These are phyloP conservation scores for Latrodectus hesperus DNA, from an alignment of 2,888 invertebrate species.

Conservation along the genomic window DNA sequence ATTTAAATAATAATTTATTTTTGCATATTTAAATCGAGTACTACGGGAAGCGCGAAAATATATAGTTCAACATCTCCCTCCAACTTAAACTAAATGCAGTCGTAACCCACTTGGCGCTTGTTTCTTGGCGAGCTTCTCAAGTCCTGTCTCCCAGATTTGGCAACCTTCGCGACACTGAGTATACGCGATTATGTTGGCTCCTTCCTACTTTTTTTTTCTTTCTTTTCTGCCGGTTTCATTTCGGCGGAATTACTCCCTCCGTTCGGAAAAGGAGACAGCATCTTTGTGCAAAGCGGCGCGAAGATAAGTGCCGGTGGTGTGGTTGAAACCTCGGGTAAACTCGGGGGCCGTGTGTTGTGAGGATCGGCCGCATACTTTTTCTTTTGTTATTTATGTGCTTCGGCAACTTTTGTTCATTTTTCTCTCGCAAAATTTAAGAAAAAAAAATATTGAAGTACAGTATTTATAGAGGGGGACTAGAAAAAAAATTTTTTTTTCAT, in stretches of 20 bases:
- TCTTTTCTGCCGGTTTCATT: slow-evolving; percentile 20
- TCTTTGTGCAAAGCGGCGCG: slow-evolving; percentile 9
- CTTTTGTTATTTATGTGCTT: neutral
- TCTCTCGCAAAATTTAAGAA: slow-evolving; percentile 1
- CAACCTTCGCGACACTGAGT: slow-evolving; percentile 18
- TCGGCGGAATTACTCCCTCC: slow-evolving; percentile 4
- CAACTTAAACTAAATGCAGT: too few species aligned
- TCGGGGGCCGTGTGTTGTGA: neutral
- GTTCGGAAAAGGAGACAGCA: slow-evolving; percentile 2
- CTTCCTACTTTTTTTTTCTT: slow-evolving; percentile 30
- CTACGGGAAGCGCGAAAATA: too few species aligned
- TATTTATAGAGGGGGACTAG: neutral
- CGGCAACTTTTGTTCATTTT: slow-evolving; percentile 10
- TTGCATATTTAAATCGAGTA: too few species aligned
- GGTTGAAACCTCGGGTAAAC: neutral
- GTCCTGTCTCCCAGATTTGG: neutral
- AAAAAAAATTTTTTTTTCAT: slow-evolving; percentile 2
- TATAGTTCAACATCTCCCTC: too few species aligned
- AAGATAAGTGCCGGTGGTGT: neutral
- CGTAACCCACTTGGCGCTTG: slow-evolving; percentile 17
- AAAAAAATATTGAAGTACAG: slow-evolving; percentile 4
- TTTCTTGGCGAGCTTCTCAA: slow-evolving; percentile 28
- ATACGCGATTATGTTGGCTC: slow-evolving; percentile 41
- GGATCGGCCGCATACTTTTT: neutral
- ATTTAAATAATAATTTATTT: too few species aligned